Evolutionary conservation across 2,888 invertebrate species (phyloP).

Genomic region (Agonopterix arenella): DNA sequence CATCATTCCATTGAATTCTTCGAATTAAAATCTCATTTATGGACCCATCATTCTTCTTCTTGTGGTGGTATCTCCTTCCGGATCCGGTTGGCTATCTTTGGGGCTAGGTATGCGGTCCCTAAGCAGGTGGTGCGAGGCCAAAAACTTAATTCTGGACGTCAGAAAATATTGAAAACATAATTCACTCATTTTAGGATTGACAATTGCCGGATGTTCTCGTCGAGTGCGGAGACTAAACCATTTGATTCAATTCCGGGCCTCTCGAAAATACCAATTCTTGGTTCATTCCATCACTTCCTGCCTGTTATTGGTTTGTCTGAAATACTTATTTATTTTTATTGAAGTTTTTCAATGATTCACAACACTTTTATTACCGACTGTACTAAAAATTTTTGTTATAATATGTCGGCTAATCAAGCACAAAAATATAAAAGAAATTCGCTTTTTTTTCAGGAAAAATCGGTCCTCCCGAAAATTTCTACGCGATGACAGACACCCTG

Average conservation of each 20-base stretch:
- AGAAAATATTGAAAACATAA: too few relatives aligned
- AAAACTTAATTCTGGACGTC: too few relatives aligned
- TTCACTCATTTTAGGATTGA: neutral
- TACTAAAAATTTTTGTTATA: neutral
- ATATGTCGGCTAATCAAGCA: too few relatives aligned
- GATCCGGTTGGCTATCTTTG: too few relatives aligned
- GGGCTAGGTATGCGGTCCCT: too few relatives aligned
- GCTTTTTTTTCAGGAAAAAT: constrained; percentile 37
- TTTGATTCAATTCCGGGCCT: constrained; percentile 52
- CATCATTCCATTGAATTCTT: too few relatives aligned
- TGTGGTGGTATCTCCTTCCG: too few relatives aligned
- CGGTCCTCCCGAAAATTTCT: constrained; percentile 38
- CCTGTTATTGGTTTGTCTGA: constrained; percentile 44
- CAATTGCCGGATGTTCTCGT: constrained; percentile 15
- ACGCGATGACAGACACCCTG: constrained; percentile 31
- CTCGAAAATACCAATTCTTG: constrained; percentile 48
- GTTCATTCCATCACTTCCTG: constrained; percentile 49
- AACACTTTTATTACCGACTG: neutral
- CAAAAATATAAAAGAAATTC: neutral
- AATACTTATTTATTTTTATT: neutral
- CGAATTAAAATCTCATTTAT: too few relatives aligned
- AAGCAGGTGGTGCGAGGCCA: too few relatives aligned
- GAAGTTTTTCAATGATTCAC: neutral
- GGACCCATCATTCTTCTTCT: too few relatives aligned
- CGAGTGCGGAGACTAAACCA: constrained; percentile 28